phyloP scores from a whole-genome alignment of 2,797 vertebrate genomes.

The Hyperoplus lanceolatus region DNA sequence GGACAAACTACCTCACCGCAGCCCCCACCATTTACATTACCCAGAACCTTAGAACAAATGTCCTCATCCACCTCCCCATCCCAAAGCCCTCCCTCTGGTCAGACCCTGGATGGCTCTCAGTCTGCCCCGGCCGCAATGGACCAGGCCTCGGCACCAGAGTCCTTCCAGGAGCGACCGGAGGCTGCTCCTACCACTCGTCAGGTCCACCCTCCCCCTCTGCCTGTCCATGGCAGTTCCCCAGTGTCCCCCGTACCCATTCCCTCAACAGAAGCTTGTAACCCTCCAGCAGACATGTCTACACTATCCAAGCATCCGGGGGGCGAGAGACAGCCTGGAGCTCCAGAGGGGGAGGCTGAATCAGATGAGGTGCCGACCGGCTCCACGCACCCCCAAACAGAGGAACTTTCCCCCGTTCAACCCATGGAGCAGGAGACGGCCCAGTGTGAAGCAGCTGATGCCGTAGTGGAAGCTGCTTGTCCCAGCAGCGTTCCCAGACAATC shows the following conservation, averaged over 20 bases:
- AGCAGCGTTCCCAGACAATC: slow-evolving; percentile 19
- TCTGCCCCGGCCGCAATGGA: slow-evolving; percentile 86
- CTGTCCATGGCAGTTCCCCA: slow-evolving; percentile 51
- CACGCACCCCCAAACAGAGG: slow-evolving; percentile 41
- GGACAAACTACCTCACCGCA: slow-evolving; percentile 99
- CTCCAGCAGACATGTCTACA: slow-evolving; percentile 39
- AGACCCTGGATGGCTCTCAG: no score
- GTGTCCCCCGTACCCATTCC: slow-evolving; percentile 49
- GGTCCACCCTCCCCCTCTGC: slow-evolving; percentile 57
- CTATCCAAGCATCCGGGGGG: slow-evolving; percentile 35
- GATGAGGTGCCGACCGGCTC: slow-evolving; percentile 34
- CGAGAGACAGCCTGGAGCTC: slow-evolving; percentile 26
- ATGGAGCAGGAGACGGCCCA: slow-evolving; percentile 74
- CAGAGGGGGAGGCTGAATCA: slow-evolving; percentile 46
- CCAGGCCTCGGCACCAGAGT: slow-evolving; percentile 67
- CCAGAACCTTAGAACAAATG: slow-evolving; percentile 80
- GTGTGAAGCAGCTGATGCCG: slow-evolving; percentile 32
- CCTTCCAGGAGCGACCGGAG: slow-evolving; percentile 2
- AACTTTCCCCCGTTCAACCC: slow-evolving; percentile 64
- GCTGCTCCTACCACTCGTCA: slow-evolving; percentile 40
- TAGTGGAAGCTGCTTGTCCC: slow-evolving; percentile 12
- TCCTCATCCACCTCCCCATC: slow-evolving; percentile 84
- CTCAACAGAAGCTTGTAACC: slow-evolving; percentile 65
- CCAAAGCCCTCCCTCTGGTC: no score
- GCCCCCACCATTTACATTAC: slow-evolving; percentile 88